Percentiles rank a stretch among this genome's conserved stretches.
phyloP scores from a whole-genome alignment of 2,797 vertebrate genomes.

The Ispidina lecontei region DNA sequence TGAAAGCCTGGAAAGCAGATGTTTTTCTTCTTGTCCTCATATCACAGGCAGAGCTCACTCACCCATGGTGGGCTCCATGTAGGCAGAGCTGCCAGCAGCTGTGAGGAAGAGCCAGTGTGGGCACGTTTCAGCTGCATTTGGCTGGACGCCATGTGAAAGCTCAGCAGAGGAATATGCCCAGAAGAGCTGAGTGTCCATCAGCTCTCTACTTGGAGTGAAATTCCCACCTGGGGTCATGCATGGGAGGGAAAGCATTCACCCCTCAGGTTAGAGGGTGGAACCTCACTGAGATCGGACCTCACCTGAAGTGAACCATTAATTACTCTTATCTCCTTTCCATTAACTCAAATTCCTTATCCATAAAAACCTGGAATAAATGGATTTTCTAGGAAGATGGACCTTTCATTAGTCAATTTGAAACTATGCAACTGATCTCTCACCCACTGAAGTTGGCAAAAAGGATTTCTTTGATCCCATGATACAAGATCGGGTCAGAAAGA shows the following conservation, averaged over 20 bases:
- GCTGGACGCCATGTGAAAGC: background rate
- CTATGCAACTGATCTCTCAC: background rate
- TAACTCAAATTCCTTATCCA: background rate
- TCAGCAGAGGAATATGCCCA: background rate
- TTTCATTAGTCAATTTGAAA: background rate
- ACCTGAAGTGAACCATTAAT: background rate
- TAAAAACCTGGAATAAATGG: background rate
- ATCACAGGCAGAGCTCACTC: background rate
- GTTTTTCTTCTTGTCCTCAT: background rate
- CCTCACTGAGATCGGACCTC: background rate
- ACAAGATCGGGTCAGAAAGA: background rate
- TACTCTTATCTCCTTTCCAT: background rate
- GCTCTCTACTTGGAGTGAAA: background rate
- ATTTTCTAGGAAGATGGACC: background rate
- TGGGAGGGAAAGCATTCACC: background rate
- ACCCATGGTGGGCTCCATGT: background rate
- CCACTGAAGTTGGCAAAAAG: background rate
- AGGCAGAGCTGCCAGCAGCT: conserved; percentile 31
- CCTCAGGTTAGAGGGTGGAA: background rate
- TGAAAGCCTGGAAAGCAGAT: background rate
- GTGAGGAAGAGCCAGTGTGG: conserved; percentile 1
- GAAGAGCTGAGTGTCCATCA: background rate
- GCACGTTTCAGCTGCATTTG: background rate
- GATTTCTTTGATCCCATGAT: background rate
- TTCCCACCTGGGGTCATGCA: rapidly evolving